Evolutionary conservation across 2,113 vertebrate genomes (phyloP), one percentile per base, ranked within the genome.

Genomic region (Phrynosoma platyrhinos): DNA sequence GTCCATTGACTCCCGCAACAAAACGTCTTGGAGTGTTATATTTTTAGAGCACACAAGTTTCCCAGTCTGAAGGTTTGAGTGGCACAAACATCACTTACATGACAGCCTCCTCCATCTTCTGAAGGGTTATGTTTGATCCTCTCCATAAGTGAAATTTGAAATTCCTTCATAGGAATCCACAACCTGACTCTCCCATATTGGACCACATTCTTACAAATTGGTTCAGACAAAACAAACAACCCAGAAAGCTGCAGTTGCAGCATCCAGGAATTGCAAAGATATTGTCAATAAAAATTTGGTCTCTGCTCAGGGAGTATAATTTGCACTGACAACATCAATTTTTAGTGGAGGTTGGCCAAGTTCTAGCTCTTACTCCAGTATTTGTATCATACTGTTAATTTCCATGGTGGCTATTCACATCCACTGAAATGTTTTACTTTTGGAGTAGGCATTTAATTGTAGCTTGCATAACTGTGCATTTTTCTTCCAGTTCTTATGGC

Each of bases 171-270:
- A 47, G 4, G 47, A 47, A 4, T 4, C 47, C 47, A 47, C 47
- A 47, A 47, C 47, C 47, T 47, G 47, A 47, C 47, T 36, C 36
- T 36, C 36, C 36, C 47, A 47, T 47, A 47, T 47, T 47, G 47
- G 5, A 47, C 47, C 1, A 80, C n/a, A 80, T 58, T 32, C 14
- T 58, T 32, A 5, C 53, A 32, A 80, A 80, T 62, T 80, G 53
- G 16, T 9, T 80, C 53, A 36, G 79, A 80, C 79, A 80, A 80
- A 58, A 62, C 79, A 80, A 80, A 80, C 58, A 80, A 80, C 77
- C 12, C 7, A 2, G 12, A 80, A 58, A 58, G n/a, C 18, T 80
- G 79, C 79, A 62, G 53, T 80, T 62, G 30, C 79, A 62, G 53
- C 23, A n/a, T 32, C 53, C 53, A 80, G 18, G 30, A 36, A 62